Evolutionary conservation across 2,113 vertebrate genomes (phyloP), one percentile per base, ranked within the genome.

Genomic region (Oncorhynchus mykiss): DNA sequence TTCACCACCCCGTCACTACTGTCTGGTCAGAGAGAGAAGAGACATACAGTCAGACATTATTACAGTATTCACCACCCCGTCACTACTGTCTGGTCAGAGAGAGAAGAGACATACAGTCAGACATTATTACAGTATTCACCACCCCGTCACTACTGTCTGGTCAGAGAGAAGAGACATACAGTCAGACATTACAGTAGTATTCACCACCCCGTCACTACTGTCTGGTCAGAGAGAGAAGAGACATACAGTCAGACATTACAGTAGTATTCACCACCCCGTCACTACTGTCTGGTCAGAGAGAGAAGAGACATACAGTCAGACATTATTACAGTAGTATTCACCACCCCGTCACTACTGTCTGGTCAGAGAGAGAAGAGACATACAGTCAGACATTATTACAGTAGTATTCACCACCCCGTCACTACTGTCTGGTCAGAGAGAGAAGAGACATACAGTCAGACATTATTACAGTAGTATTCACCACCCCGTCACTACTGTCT

Each of bases 301-400:
- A 27, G 51, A 54, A 16, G 51, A 18, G 51, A 16, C 49, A 16
- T 16, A 16, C 39, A 39, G 7, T 11, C 34, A 8, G 34, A 39
- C 34, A 31, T 31, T 31, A 39, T 39, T 9, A 39, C 39, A 9
- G 39, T 39, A 39, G 96, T 97, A 92, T 94, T 97, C 92, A 93
- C 97, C 20, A 91, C 90, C 69, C 8, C 25, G 72, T 99, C 97
- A 69, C 95, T 97, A 82, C 95, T 93, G 82, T 97, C 97, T 99
- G 24, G n/a, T 60, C n/a, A 12, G 6, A 18, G 4, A 27, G 51
- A 27, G 51, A 54, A 16, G 51, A 18, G 51, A 16, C 49, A 16
- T 16, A 16, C 39, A 39, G 7, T 11, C 34, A 8, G 34, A 39
- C 34, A 31, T 31, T 31, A 39, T 39, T 9, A 39, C 39, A 9